Base-by-base conservation (phyloP, 37 sponge, comb jelly and placozoan species). In the Oscarella lobularis region DNA sequence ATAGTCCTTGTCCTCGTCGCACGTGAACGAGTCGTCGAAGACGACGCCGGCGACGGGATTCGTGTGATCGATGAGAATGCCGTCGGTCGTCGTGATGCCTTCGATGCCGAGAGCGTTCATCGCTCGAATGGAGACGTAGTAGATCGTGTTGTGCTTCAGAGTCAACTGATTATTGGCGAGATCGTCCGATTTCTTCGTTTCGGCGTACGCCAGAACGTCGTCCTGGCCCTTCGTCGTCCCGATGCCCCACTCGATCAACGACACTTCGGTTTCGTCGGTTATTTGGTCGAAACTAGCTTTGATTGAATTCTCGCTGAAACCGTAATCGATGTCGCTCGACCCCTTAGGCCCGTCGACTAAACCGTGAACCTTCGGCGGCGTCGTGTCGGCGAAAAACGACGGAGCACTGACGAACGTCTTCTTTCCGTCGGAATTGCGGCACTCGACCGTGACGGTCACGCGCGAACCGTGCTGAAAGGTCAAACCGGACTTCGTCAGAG, bases 21-120 rank as follows among this genome's bases (percentile, higher is more conserved):
- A 4, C 5, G 6, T 20, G 31, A 68, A 29, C 5, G 31, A 30
- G 29, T 14, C 71, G 31, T 68, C 71, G 6, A 4, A 4, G 31
- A 68, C 71, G 31, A 4, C 6, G 71, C 71, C 71, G 33, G 29
- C 71, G 33, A 14, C 71, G 33, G 71, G 71, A 29, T 68, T 68
- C 6, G 71, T 68, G 6, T 4, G 6, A 35, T 68, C 71, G 6
- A 68, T 20, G 6, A 68, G 31, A 4, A 68, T 14, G 29, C 71
- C 71, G 31, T 68, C 31, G 6, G 71, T 29, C 29, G 71, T 30
- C 33, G 6, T 68, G 71, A 14, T 68, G 35, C 35, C 6, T 5
- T 29, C 31, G 29, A 68, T 5, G 29, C 71, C 71, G 4, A 30
- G 31, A 4, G 6, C 4, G 31, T 68, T 14, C 6, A 68, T 5